Conservation (phyloP, 2,113 vertebrate species). For the Tamias sibiricus region DNA sequence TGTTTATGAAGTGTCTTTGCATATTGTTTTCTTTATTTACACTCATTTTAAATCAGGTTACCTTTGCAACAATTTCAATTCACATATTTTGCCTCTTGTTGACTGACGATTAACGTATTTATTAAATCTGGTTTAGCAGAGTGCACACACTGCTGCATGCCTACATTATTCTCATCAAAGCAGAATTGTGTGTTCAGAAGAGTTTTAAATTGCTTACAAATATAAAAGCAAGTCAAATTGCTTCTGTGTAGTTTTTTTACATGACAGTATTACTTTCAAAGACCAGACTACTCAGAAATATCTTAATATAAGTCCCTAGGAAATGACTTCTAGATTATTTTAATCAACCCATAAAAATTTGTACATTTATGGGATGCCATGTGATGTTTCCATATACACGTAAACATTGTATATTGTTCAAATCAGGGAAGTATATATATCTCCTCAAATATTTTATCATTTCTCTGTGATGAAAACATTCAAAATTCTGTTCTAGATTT, state of each 20-base stretch:
- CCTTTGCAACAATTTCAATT: constrained; percentile 56
- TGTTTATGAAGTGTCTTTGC: constrained; percentile 19
- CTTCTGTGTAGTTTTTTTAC: not conserved
- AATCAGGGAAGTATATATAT: not conserved
- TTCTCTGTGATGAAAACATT: not conserved
- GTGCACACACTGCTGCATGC: not conserved
- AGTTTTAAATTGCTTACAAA: constrained; percentile 63
- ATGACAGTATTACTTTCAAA: not conserved
- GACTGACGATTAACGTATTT: constrained; percentile 79
- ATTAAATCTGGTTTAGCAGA: constrained; percentile 72
- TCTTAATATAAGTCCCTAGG: not conserved
- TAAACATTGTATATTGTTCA: not conserved
- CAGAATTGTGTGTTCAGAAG: constrained; percentile 41
- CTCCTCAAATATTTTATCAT: not conserved
- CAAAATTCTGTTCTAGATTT: not conserved
- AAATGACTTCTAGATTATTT: not conserved
- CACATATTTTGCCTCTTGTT: constrained; percentile 56
- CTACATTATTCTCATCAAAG: not conserved
- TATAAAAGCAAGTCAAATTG: constrained; percentile 6
- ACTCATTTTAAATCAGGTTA: constrained; percentile 63
- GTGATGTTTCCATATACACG: not conserved
- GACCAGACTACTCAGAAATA: not conserved
- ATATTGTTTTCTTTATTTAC: not conserved
- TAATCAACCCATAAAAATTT: not conserved
- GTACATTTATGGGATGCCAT: not conserved